Conservation (phyloP, 2,888 invertebrate genomes). For the Choreutis nemorana region DNA sequence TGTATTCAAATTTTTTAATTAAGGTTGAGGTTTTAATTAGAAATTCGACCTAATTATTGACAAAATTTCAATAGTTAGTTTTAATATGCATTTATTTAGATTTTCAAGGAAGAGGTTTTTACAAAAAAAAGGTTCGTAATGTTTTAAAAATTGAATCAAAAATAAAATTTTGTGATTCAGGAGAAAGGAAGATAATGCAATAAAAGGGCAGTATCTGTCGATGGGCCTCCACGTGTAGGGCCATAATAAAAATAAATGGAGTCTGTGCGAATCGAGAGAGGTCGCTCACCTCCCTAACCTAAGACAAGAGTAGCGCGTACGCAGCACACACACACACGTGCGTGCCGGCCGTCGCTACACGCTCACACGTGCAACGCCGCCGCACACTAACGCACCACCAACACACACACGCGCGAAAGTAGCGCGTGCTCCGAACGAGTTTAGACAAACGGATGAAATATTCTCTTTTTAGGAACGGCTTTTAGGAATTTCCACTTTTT, state of each 20-base stretch:
- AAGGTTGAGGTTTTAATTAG: not conserved
- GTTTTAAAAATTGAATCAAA: not conserved
- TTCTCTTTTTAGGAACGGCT: constrained; percentile 57
- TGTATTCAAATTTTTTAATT: constrained; percentile 1
- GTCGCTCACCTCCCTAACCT: constrained; percentile 67
- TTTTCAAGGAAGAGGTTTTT: too few species aligned
- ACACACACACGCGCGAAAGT: constrained; percentile 29
- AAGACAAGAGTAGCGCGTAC: constrained; percentile 58
- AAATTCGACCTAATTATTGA: not conserved
- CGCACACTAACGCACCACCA: constrained; percentile 21
- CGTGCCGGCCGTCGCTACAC: constrained; percentile 32
- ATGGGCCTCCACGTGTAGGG: constrained; percentile 47
- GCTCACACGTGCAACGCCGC: constrained; percentile 18
- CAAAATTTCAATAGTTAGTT: too few species aligned
- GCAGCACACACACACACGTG: constrained; percentile 36
- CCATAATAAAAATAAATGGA: constrained; percentile 63
- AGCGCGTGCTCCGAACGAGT: constrained; percentile 60
- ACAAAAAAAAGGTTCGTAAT: too few species aligned
- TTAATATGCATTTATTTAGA: too few species aligned
- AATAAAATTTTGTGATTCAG: constrained; percentile 1
- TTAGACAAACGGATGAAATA: constrained; percentile 66
- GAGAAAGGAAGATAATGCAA: constrained; percentile 43
- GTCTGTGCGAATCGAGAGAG: constrained; percentile 52
- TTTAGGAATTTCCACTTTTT: constrained; percentile 19
- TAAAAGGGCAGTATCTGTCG: constrained; percentile 40